Percentiles rank a stretch among this genome's conserved stretches.
phyloP scores from a whole-genome alignment of 1,140 invertebrate genomes.

The Manduca sexta region DNA sequence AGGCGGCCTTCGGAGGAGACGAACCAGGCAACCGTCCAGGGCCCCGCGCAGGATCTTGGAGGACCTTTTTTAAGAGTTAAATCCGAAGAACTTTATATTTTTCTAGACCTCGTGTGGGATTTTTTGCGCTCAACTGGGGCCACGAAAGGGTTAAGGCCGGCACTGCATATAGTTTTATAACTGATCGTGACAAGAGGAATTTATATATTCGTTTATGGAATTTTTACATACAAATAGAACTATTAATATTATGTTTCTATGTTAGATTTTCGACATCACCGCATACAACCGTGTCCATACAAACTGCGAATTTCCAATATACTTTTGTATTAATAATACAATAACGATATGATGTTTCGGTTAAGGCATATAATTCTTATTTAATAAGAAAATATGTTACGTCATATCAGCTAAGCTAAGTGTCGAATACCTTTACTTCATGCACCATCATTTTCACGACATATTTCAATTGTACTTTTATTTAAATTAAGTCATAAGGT shows the following conservation, averaged over 20 bases:
- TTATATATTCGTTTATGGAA: too few species aligned
- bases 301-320: background rate
- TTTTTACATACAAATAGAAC: background rate
- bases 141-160: too few species aligned
- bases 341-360: constrained; percentile 68
- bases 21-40: too few species aligned
- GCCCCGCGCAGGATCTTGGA: too few species aligned
- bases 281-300: background rate
- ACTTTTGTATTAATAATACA: constrained; percentile 61
- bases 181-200: too few species aligned
- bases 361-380: constrained; percentile 71
- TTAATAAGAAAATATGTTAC: constrained; percentile 55
- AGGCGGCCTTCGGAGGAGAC: too few species aligned
- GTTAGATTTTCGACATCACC: background rate
- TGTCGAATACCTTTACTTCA: constrained; percentile 16
- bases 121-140: too few species aligned
- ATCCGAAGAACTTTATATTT: too few species aligned
- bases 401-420: constrained; percentile 30
- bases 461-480: constrained; percentile 26
- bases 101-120: too few species aligned
- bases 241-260: background rate
- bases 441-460: constrained; percentile 30
- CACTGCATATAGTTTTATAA: too few species aligned
- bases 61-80: too few species aligned
- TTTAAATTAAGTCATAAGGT: constrained; percentile 2